Evolutionary conservation across 1,140 invertebrate species (phyloP).

Genomic region (Diploscapter pachys): DNA sequence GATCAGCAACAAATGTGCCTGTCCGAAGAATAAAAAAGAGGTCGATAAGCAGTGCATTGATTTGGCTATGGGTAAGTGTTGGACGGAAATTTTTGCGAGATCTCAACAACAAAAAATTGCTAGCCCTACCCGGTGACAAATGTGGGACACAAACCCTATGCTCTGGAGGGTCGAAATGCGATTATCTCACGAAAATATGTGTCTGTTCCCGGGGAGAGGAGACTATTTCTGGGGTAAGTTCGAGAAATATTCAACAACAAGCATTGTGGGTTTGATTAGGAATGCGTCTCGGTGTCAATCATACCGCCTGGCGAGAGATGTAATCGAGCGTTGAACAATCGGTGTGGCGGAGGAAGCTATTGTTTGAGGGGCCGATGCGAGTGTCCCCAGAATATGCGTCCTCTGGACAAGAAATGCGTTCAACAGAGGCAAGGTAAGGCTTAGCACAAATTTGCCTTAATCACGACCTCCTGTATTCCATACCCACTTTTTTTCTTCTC

Average conservation of each 20-base stretch:
- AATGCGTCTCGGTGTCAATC: constrained; percentile 24
- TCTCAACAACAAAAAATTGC: not conserved
- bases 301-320: constrained; percentile 32
- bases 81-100: not conserved
- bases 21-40: constrained; percentile 22
- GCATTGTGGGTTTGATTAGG: not conserved
- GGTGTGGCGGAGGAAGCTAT: constrained; percentile 27
- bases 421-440: constrained; percentile 14
- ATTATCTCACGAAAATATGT: constrained; percentile 23
- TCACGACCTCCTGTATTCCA: not conserved
- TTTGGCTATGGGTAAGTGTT: constrained; percentile 12
- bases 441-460: not conserved
- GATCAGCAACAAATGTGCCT: constrained; percentile 25
- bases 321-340: constrained; percentile 4
- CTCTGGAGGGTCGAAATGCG: constrained; percentile 23
- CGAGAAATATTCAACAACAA: too few species aligned
- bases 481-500: too few species aligned
- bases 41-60: constrained; percentile 32
- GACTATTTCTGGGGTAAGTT: constrained; percentile 16
- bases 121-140: constrained; percentile 33
- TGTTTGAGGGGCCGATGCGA: constrained; percentile 32
- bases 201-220: constrained; percentile 23
- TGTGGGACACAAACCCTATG: constrained; percentile 36
- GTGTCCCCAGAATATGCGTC: constrained; percentile 17
- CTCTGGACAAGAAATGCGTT: constrained; percentile 25